phyloP scores from a whole-genome alignment of 23 tunicate genomes.

The Halocynthia aurantium region DNA sequence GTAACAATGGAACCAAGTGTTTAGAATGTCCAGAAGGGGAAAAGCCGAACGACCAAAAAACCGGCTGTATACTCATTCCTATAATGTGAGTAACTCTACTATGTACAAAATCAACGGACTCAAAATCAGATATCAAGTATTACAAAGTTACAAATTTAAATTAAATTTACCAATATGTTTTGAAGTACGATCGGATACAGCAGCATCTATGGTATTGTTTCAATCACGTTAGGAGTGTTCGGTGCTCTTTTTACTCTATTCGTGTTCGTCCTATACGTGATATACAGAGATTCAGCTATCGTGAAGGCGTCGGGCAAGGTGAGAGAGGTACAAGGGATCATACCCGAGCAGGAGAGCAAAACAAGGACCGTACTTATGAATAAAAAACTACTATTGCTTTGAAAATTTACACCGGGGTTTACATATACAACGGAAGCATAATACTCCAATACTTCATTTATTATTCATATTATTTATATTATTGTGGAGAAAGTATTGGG shows the following conservation, averaged over 20 bases:
- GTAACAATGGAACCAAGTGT: slow-evolving; percentile 32
- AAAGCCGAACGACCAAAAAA: slow-evolving; percentile 16
- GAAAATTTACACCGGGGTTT: too few species aligned
- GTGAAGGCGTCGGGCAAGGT: slow-evolving; percentile 75
- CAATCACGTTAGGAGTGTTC: slow-evolving; percentile 24
- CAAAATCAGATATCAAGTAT: too few species aligned
- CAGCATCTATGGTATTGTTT: slow-evolving; percentile 29
- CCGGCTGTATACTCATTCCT: slow-evolving; percentile 23
- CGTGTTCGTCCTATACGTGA: slow-evolving; percentile 14
- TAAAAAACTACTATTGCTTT: too few species aligned
- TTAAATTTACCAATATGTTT: not conserved
- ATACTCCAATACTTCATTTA: too few species aligned
- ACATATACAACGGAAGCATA: too few species aligned
- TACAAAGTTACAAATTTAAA: too few species aligned
- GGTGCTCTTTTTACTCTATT: slow-evolving; percentile 27
- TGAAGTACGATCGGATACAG: slow-evolving; percentile 13
- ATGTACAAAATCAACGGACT: not conserved
- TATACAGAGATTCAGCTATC: slow-evolving; percentile 35
- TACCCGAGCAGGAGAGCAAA: too few species aligned
- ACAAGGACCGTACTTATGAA: too few species aligned
- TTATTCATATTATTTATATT: not conserved
- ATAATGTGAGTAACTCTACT: slow-evolving; percentile 15
- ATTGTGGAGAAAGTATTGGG: not conserved
- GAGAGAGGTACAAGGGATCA: not conserved
- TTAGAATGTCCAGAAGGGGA: slow-evolving; percentile 24